Evolutionary conservation across 2,888 invertebrate genomes (phyloP), one percentile per base, ranked within the genome.

Genomic region (Lasioglossum leucozonium): DNA sequence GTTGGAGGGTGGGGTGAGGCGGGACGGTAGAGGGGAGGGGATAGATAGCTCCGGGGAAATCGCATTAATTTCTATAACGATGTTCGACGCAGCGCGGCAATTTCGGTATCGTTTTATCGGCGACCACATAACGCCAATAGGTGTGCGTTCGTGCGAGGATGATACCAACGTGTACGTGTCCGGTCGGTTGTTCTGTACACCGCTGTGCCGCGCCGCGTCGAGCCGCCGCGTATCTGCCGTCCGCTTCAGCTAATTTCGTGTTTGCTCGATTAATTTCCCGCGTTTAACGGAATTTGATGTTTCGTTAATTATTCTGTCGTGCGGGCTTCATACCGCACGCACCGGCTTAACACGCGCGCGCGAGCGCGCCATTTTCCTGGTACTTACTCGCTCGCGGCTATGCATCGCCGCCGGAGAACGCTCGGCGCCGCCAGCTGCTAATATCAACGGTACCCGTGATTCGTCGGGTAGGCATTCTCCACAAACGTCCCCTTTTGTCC

Each of bases 231-330:
- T 81, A 84, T 79, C 86, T 75, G 77, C 78, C 81, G 79, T 80
- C 85, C 89, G 89, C 91, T 87, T 92, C 91, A 90, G 92, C 94
- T 93, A 93, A 94, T 93, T 93, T 93, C 91, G 91, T 93, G 92
- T 93, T 93, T 93, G 92, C 91, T 90, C 92, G 92, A 94, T 94
- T 93, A 94, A 94, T 93, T 94, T 91, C 89, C 89, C 84, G 89
- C 92, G 90, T 93, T 93, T 93, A 93, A 93, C 93, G 93, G 93
- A 92, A 93, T 93, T 93, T 93, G 93, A 93, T 93, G 93, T 93
- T 92, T 92, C 92, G 92, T 92, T 93, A 94, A 94, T 94, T 94
- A 94, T 93, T 93, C 92, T 92, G 91, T 92, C 91, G 92, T 89
- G 91, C 90, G 88, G 88, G 89, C 86, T 89, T 90, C 88, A 84